Base-by-base conservation (phyloP, 2,888 invertebrate genomes). In the Leptodirus hochenwartii region DNA sequence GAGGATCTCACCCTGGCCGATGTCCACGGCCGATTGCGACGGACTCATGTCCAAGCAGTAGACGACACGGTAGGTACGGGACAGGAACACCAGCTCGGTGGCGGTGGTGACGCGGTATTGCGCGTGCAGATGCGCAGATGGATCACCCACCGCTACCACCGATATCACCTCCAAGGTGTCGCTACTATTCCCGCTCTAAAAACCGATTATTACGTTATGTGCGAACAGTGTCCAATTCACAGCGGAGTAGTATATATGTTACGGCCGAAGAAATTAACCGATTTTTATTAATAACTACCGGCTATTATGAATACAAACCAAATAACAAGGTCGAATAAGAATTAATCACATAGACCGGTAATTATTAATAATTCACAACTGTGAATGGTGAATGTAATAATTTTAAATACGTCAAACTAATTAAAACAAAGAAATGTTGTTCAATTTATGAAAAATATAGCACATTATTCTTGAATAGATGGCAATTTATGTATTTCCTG, bases 41-140 rank as follows among this genome's bases (percentile, higher is more conserved):
- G 80, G 78, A 47, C 79, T 79, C 49, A 81, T 62, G 52, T 82
- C 81, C 34, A 82, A 57, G 41, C 78, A 71, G 47, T 75, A 77
- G 26, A 75, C 77, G 39, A 78, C 63, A 37, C 73, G 60, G 49
- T 81, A 80, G 35, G 64, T 62, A 39, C 69, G 65, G 12, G 78
- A 68, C 22, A 81, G 53, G 51, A 77, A 79, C 41, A 69, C 66
- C 17, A 79, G 58, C 36, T 62, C 58, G 24, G 73, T 69, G 15
- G 61, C 49, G 22, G 62, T 56, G 12, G 64, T 61, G 32, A 74
- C 57, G 39, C 58, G 51, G 49, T 64, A 69, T 34, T 58, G 56
- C 44, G 37, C n/a, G n/a, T n/a, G n/a, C n/a, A n/a, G n/a, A n/a
- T n/a, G 56, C 48, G 39, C 56, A 33, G 51, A 51, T 30, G 53